These are phyloP conservation scores for Machimus rusticus DNA, from an alignment of 2,888 invertebrate genomes.

Conservation along the genomic window DNA sequence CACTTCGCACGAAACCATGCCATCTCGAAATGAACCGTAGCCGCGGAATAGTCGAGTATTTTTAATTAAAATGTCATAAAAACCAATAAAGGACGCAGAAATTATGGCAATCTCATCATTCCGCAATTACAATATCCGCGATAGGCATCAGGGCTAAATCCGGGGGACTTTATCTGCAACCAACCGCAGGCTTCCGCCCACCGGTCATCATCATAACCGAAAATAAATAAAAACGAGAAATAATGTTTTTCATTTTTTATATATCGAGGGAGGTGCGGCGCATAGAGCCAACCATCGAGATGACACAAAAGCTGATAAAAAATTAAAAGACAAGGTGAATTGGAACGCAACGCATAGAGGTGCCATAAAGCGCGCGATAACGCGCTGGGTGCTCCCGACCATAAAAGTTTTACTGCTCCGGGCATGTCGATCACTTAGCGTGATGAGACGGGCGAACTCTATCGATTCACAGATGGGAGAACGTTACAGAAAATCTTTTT, in stretches of 20 bases:
- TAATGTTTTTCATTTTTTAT: not conserved
- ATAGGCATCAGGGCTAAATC: not conserved
- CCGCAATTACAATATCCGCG: not conserved
- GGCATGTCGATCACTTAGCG: constrained; percentile 4
- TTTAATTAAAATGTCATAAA: constrained; percentile 15
- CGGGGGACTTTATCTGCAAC: not conserved
- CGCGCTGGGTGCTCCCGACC: not conserved
- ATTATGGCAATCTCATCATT: constrained; percentile 24
- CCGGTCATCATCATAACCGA: constrained; percentile 3
- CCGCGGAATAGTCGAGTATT: not conserved
- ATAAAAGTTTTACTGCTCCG: constrained; percentile 3
- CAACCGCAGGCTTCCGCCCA: not conserved
- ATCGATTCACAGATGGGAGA: not conserved
- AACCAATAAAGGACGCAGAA: not conserved
- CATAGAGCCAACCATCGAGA: not conserved
- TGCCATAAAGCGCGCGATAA: constrained; percentile 7
- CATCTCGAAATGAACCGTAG: not conserved
- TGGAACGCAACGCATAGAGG: not conserved
- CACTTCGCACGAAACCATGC: not conserved
- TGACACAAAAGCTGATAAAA: constrained; percentile 6
- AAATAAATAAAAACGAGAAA: not conserved
- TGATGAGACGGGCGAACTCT: not conserved
- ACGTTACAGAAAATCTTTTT: not conserved
- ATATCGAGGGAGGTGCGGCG: not conserved
- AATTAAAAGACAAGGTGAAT: constrained; percentile 19